Evolutionary conservation across 2,888 invertebrate species (phyloP), one percentile per base, ranked within the genome.

Genomic region (Taphrorychus bicolor): DNA sequence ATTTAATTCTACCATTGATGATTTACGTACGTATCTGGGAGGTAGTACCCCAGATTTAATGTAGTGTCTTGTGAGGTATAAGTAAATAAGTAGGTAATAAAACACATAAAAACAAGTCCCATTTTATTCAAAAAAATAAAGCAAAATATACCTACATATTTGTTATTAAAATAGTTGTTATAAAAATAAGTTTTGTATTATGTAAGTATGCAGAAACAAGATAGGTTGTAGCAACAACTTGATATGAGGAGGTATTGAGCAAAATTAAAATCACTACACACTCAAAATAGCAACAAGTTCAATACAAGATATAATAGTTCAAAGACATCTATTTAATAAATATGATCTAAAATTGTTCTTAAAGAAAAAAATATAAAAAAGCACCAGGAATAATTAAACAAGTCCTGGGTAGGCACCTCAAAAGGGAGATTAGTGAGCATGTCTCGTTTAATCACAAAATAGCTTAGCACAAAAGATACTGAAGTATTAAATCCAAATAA

Each of bases 381-480:
- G 71, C 81, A 81, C 69, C 81, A 72, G 22, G 80, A 80, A 72
- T 81, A 81, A 71, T 82, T 82, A 64, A 77, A 80, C 67, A 83
- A 75, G 74, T 82, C 82, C 70, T 77, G 74, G 66, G 77, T 72
- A 51, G 82, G 81, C 69, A 81, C 74, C 42, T 80, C 78, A 48
- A 77, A 7, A 9, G 65, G 62, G 53, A 68, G 74, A 54, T 16
- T 73, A 23, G 74, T 71, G 42, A 76, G 74, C 41, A 76, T 72
- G 42, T 75, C 72, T 59, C 78, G 74, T 60, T 73, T 75, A 59
- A 80, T 73, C 52, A 76, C 53, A 73, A 79, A 82, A 72, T 80
- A 76, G 61, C 76, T 78, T 40, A 80, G 68, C n/a, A 73, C 66
- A 72, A 76, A 82, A 21, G 79, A 79, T 9, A 79, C 17, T 7